These are phyloP conservation scores for Monochamus alternatus DNA, from an alignment of 2,888 invertebrate genomes.

Conservation along the genomic window DNA sequence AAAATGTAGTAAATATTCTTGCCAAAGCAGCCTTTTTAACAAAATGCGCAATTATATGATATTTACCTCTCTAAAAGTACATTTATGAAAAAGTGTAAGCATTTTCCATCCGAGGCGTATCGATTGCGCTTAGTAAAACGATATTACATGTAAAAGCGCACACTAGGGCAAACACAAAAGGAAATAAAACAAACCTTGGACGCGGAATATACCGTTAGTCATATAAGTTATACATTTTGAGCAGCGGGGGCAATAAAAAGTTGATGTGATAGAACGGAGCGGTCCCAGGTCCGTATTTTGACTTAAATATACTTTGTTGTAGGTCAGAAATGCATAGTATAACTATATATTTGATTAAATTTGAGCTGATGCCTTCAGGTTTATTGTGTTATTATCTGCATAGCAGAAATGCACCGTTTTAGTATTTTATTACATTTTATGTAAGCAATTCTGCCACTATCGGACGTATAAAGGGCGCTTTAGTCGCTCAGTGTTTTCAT, in stretches of 20 bases:
- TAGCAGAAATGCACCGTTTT: background rate
- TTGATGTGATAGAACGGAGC: conserved; percentile 27
- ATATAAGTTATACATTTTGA: conserved; percentile 18
- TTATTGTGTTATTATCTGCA: conserved; percentile 14
- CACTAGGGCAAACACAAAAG: conserved; percentile 16
- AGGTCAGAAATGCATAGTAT: background rate
- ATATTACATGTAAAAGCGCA: conserved; percentile 26
- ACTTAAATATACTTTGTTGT: conserved; percentile 1
- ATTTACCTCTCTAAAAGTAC: background rate
- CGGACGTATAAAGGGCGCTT: too few relatives aligned
- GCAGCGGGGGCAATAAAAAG: conserved; percentile 26
- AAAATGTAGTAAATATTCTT: too few relatives aligned
- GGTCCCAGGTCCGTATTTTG: conserved; percentile 16
- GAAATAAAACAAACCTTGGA: conserved; percentile 26
- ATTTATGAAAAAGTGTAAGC: background rate
- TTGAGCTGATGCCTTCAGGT: background rate
- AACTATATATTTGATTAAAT: conserved; percentile 26
- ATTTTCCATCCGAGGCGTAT: conserved; percentile 5
- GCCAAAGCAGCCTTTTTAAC: too few relatives aligned
- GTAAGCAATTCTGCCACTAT: background rate
- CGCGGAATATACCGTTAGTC: conserved; percentile 14
- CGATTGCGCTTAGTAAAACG: conserved; percentile 16
- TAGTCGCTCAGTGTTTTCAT: too few relatives aligned
- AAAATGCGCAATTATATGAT: too few relatives aligned
- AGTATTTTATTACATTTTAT: conserved; percentile 14